Base-by-base conservation (phyloP, 2,797 vertebrate species). In the Chelidonichthys spinosus region DNA sequence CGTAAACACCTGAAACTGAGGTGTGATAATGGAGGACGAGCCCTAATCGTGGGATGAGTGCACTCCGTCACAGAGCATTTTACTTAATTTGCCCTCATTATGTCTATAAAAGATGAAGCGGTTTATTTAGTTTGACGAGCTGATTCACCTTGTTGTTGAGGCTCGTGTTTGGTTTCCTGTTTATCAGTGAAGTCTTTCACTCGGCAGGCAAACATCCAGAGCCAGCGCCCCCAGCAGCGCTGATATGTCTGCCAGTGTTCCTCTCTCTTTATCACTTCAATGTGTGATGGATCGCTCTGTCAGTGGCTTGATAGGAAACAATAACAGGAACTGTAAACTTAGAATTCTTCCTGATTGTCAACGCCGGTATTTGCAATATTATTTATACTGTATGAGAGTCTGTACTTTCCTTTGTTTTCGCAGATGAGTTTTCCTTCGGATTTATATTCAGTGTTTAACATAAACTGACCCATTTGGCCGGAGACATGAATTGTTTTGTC, bases 321-420 rank as follows among this genome's bases (percentile, higher is more conserved):
- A 95, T 91, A 95, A 94, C 94, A 95, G 95, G 95, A 95, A 95
- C 89, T 92, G 87, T 92, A 94, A 92, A 92, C 88, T 92, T 92
- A 90, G 92, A 92, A 89, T 82, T 89, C 83, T 83, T 89, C 82
- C 78, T 63, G 79, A 83, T 91, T 90, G 90, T 90, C 86, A 71
- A 71, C 76, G 78, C 79, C 40, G 88, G 86, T 82, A 91, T 92
- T 90, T 89, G 74, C 87, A 79, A 89, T 83, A 90, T 92, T 83
- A 89, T 93, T 93, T 91, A 86, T 89, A 76, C 56, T 85, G 79
- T 89, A 68, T 63, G 43, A 69, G 67, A 82, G 66, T 44, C 70
- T 88, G 83, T 80, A 47, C 82, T 90, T 89, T 91, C 86, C 85
- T 74, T 78, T 85, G 63, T 81, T 89, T 90, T 85, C 66, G 49